Evolutionary conservation across 2,797 vertebrate genomes (phyloP), one percentile per base, ranked within the genome.

Genomic region (Muscicapa comitata): DNA sequence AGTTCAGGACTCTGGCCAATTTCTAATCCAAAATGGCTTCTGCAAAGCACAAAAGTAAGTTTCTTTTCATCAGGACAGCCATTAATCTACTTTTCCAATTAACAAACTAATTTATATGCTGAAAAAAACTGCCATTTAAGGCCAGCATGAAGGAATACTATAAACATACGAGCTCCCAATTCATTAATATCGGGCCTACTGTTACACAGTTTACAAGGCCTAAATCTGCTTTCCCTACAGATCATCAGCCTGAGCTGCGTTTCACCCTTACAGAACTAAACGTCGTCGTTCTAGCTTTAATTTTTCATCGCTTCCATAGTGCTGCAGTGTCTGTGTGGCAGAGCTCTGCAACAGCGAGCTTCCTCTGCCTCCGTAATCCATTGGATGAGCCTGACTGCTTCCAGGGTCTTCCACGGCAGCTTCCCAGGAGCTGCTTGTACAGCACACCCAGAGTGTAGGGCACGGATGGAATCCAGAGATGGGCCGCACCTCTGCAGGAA

Each of bases 11-110:
- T 91, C 33, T 17, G 29, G 94, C 89, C 95, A 94, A 93, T 62
- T 94, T 81, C 55, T 78, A 66, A 93, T 71, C 80, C 81, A 91
- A 93, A 93, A 96, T 91, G 93, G 94, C 86, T 89, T 87, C 88
- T 93, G 20, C 43, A 48, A 63, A 79, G 53, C 67, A 28, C n/a
- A 20, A 66, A 66, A 71, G 11, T 8, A 35, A 50, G 33, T 86
- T 75, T 50, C 38, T 31, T 71, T 85, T 21, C 55, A 43, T 18
- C 28, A 77, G 4, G 7, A 20, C 17, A 67, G 19, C 43, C 43
- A 25, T 18, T 73, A 25, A 85, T 80, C 29, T 53, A 2, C 17
- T 61, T 87, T 87, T 47, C 18, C 58, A 63, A 10, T 33, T 67
- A 71, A 37, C 31, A 57, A 70, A 31, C 17, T 23, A 43, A 25